Base-by-base conservation (phyloP, 2,113 vertebrate species). In the Apodemus sylvaticus region DNA sequence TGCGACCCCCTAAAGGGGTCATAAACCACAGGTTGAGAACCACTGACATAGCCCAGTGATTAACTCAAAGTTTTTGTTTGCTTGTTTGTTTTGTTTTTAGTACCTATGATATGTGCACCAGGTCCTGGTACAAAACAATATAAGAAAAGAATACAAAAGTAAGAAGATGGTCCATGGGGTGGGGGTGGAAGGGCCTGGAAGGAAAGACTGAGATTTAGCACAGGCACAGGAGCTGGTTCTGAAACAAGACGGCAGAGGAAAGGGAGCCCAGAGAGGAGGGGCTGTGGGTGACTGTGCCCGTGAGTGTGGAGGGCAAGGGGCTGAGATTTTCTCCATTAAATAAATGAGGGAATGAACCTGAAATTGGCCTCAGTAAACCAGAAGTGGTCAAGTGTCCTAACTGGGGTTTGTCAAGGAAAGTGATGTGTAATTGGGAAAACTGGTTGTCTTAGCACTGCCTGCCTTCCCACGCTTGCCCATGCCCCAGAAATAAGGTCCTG, bases 131-230 rank as follows among this genome's bases (percentile, higher is more conserved):
- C 66, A 68, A 31, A 14, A 68, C 31, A 68, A 68, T 68, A 34
- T 13, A 68, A 36, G 16, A 16, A 16, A 68, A 36, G 31, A 68
- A 68, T 34, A 16, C 31, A 68, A 68, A 68, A 2, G 39, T 24
- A 34, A 34, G 3, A 22, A 9, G 53, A 6, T 4, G 1, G n/a
- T 6, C 11, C 66, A 20, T n/a, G 24, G 19, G 5, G 1, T 6
- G 20, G 53, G 45, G 45, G 7, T 4, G 6, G 76, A 53, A 36
- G 17, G 42, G 19, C 19, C 90, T 31, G 36, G 53, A 48, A 36
- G 45, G n/a, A 70, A 87, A 76, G 53, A 64, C 0, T 6, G 29
- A 36, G 34, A 22, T 29, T 62, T 77, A 51, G 77, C 42, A 48
- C 13, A 7, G 81, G 45, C 45, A 26, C 45, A 8, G 31, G 4